phyloP scores from a whole-genome alignment of 2,797 vertebrate genomes.

The Luscinia megarhynchos region DNA sequence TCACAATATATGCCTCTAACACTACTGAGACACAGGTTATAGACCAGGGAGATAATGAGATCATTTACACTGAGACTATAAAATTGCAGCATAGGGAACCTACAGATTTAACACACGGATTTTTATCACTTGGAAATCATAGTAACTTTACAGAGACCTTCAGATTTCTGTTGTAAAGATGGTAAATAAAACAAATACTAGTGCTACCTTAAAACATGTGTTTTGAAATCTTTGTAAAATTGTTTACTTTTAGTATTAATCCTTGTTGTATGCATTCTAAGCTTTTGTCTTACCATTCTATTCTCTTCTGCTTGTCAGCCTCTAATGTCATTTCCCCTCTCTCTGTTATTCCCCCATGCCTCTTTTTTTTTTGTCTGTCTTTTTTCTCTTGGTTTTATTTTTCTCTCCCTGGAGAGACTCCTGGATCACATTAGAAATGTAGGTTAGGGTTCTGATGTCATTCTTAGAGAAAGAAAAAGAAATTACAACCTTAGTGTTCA shows the following conservation, averaged over 20 bases:
- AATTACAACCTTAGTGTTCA: neutral
- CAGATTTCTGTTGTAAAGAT: neutral
- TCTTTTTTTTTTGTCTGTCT: neutral
- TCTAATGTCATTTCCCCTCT: neutral
- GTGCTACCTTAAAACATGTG: neutral
- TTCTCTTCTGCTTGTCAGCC: neutral
- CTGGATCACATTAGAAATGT: constrained; percentile 29
- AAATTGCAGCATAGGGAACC: neutral
- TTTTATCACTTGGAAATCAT: neutral
- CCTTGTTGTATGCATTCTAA: neutral
- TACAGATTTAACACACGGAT: neutral
- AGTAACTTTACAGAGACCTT: neutral
- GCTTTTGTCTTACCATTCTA: neutral
- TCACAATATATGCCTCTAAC: neutral
- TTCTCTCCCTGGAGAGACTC: neutral
- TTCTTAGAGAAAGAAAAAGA: constrained; percentile 6
- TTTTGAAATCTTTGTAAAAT: neutral
- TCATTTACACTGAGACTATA: neutral
- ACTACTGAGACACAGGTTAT: neutral
- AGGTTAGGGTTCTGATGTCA: constrained; percentile 5
- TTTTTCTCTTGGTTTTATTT: neutral
- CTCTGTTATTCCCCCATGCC: neutral
- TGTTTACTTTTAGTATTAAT: neutral
- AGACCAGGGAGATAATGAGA: neutral
- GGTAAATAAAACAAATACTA: neutral